Evolutionary conservation across 2,888 invertebrate species (phyloP).

Genomic region (Andrena chrysosceles): DNA sequence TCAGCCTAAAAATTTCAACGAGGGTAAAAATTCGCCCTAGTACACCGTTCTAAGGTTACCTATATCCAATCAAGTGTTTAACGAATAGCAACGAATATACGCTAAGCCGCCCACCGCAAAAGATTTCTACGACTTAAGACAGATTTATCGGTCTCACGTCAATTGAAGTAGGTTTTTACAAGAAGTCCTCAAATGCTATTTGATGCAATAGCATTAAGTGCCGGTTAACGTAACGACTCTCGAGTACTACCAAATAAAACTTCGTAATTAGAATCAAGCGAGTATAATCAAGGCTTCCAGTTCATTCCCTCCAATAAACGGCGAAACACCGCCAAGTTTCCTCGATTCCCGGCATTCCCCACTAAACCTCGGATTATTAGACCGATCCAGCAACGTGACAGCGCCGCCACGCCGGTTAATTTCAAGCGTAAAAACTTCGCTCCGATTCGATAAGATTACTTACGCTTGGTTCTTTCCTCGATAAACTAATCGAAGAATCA

Average conservation of each 20-base stretch:
- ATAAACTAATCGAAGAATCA: too few relatives aligned
- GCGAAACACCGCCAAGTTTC: not conserved
- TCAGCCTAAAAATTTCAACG: too few relatives aligned
- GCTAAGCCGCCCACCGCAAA: not conserved
- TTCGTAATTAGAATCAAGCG: conserved; percentile 60
- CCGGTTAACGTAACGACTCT: conserved; percentile 63
- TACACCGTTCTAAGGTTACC: too few relatives aligned
- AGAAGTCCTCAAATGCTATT: conserved; percentile 59
- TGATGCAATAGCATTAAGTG: conserved; percentile 60
- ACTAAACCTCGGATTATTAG: not conserved
- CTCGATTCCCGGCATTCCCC: not conserved
- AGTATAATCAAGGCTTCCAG: conserved; percentile 48
- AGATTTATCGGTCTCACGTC: conserved; percentile 63
- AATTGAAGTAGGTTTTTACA: conserved; percentile 61
- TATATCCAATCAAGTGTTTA: too few relatives aligned
- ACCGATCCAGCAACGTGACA: not conserved
- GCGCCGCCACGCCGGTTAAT: not conserved
- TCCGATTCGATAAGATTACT: not conserved
- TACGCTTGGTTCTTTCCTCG: too few relatives aligned
- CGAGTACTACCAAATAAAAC: conserved; percentile 54
- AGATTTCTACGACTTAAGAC: conserved; percentile 4
- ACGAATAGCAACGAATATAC: not conserved
- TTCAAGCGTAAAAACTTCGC: not conserved
- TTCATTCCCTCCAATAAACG: conserved; percentile 39
- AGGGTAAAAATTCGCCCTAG: too few relatives aligned